Evolutionary conservation across 2,888 invertebrate genomes (phyloP).

Genomic region (Chymomyza caudatula): DNA sequence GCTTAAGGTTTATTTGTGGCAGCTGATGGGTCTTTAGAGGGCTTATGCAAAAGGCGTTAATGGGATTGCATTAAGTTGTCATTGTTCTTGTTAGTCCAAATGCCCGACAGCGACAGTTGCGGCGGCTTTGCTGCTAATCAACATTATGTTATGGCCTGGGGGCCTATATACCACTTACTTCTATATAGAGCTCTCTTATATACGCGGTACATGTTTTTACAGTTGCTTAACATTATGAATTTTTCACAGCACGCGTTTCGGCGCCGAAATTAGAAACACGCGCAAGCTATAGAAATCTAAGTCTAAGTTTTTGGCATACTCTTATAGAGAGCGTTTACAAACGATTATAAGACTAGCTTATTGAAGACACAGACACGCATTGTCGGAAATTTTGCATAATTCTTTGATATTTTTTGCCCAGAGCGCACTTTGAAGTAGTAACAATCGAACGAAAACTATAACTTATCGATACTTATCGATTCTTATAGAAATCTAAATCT

Average conservation of each 20-base stretch:
- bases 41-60: constrained; percentile 16
- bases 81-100: neutral
- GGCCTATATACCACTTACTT: neutral
- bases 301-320: constrained; percentile 19
- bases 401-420: too few species aligned
- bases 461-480: too few species aligned
- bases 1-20: constrained; percentile 17
- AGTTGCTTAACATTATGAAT: constrained; percentile 23
- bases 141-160: constrained; percentile 11
- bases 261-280: constrained; percentile 11
- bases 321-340: neutral
- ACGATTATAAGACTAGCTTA: too few species aligned
- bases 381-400: too few species aligned
- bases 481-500: too few species aligned
- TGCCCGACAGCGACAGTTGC: neutral
- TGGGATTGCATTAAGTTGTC: neutral
- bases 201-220: neutral
- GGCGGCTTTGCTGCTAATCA: constrained; percentile 21
- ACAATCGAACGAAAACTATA: too few species aligned
- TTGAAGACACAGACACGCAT: too few species aligned
- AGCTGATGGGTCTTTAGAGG: neutral
- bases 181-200: neutral
- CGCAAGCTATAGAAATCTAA: constrained; percentile 22
- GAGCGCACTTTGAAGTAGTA: too few species aligned
- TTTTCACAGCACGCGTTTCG: constrained; percentile 29